Evolutionary conservation across 2,113 vertebrate genomes (phyloP).

Genomic region (Peromyscus polionotus): DNA sequence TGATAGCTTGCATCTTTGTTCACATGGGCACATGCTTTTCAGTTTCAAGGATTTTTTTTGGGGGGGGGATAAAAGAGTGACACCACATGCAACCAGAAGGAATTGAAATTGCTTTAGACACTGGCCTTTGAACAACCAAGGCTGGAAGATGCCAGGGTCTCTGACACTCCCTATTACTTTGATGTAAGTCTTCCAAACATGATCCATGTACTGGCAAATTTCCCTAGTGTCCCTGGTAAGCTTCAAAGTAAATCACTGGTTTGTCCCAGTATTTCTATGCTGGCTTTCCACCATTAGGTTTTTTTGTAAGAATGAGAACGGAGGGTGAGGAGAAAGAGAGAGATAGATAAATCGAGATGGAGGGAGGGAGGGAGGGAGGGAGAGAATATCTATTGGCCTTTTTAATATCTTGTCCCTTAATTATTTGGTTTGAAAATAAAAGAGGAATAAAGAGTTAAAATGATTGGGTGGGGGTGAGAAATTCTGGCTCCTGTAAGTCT

Average conservation of each 20-base stretch:
- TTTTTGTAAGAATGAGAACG: not conserved
- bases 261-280: constrained; percentile 17
- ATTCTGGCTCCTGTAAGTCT: constrained; percentile 32
- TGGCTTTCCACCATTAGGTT: not conserved
- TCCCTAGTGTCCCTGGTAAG: constrained; percentile 49
- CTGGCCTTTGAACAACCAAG: constrained; percentile 18
- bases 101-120: constrained; percentile 62
- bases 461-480: constrained; percentile 46
- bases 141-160: constrained; percentile 23
- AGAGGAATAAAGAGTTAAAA: constrained; percentile 50
- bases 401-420: constrained; percentile 50
- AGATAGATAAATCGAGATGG: not conserved
- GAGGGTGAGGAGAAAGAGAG: not conserved
- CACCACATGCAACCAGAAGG: constrained; percentile 25
- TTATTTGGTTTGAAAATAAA: constrained; percentile 59
- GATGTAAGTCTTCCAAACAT: constrained; percentile 51
- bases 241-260: constrained; percentile 54
- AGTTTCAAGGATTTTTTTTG: constrained; percentile 19
- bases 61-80: constrained; percentile 15
- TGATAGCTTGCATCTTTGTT: constrained; percentile 41
- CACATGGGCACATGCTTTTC: constrained; percentile 17
- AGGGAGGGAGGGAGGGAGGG: not conserved
- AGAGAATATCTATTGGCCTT: constrained; percentile 19
- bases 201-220: constrained; percentile 33
- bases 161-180: constrained; percentile 56